phyloP scores from a whole-genome alignment of 2,888 invertebrate genomes.

The Napeogenes sylphis region DNA sequence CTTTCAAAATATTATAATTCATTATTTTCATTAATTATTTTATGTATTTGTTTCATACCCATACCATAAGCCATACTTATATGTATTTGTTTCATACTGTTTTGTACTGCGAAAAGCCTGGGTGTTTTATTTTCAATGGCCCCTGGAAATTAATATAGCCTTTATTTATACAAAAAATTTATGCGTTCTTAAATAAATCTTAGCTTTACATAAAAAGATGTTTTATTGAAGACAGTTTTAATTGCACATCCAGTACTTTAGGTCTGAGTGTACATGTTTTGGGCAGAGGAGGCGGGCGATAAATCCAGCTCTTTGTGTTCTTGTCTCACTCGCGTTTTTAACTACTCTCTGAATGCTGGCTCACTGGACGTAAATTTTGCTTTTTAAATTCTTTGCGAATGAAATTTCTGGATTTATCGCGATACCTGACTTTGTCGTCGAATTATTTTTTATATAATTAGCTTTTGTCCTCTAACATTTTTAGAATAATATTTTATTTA shows the following conservation, averaged over 20 bases:
- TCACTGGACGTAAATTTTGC: conserved; percentile 17
- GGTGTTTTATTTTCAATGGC: too few relatives aligned
- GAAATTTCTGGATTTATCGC: conserved; percentile 13
- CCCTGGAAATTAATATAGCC: too few relatives aligned
- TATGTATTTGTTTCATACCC: too few relatives aligned
- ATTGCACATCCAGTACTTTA: conserved; percentile 35
- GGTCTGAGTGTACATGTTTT: conserved; percentile 49
- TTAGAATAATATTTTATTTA: neutral
- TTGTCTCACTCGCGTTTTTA: conserved; percentile 47
- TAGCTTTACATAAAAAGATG: too few relatives aligned
- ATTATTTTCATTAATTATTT: neutral
- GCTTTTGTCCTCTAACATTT: conserved; percentile 16
- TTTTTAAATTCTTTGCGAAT: conserved; percentile 26
- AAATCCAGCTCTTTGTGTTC: conserved; percentile 68
- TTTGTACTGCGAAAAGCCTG: too few relatives aligned
- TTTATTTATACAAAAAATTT: neutral
- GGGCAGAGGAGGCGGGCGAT: conserved; percentile 64
- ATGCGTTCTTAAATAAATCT: too few relatives aligned
- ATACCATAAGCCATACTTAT: too few relatives aligned
- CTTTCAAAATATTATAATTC: neutral
- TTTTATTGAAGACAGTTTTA: neutral
- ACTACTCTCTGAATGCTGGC: conserved; percentile 37
- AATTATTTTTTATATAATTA: conserved; percentile 19
- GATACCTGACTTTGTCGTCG: conserved; percentile 8
- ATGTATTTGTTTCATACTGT: too few relatives aligned